phyloP scores from a whole-genome alignment of 2,797 vertebrate species.

The Argentina silus region DNA sequence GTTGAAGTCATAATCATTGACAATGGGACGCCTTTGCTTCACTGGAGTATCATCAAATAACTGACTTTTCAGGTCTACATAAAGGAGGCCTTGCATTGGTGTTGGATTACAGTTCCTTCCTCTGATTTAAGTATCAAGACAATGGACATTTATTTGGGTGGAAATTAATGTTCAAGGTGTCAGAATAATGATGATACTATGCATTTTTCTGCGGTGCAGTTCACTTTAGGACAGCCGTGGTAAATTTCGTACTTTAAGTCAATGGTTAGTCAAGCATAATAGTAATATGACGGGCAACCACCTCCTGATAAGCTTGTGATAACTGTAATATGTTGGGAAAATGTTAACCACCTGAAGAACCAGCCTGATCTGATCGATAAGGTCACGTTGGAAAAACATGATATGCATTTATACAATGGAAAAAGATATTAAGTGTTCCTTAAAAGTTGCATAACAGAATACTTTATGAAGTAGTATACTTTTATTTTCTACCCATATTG shows the following conservation, averaged over 20 bases:
- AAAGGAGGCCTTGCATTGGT: conserved; percentile 1
- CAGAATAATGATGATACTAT: conserved; percentile 3
- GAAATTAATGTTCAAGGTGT: neutral
- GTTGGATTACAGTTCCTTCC: neutral
- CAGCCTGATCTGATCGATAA: neutral
- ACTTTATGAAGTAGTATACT: no score
- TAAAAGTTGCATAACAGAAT: no score
- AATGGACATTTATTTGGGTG: neutral
- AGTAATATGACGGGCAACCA: conserved; percentile 36
- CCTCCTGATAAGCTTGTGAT: conserved; percentile 41
- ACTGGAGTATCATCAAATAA: neutral
- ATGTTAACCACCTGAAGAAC: neutral
- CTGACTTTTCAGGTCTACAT: neutral
- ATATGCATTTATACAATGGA: neutral
- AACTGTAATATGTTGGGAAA: neutral
- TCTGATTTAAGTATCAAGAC: neutral
- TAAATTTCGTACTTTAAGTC: conserved; percentile 21
- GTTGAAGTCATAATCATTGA: neutral
- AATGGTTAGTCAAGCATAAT: conserved; percentile 46
- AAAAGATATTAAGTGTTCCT: neutral
- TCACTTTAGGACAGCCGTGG: conserved; percentile 13
- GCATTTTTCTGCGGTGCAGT: conserved; percentile 49
- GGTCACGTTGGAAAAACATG: conserved; percentile 3
- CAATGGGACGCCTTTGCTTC: neutral
- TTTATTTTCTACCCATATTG: no score